Conservation (phyloP, 2,113 vertebrate genomes). For the Cygnus atratus region DNA sequence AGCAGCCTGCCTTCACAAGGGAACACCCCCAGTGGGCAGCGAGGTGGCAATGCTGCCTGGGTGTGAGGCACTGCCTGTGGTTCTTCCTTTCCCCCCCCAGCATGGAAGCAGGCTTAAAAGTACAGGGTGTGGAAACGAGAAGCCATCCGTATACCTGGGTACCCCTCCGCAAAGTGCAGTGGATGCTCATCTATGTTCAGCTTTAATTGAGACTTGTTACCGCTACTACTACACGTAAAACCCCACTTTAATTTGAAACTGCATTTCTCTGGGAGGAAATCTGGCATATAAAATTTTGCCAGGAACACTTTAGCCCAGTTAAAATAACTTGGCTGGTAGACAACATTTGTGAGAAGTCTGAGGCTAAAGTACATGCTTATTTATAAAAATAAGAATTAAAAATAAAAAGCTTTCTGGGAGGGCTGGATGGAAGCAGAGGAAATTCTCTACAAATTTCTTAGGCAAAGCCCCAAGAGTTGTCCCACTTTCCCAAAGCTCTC, state of each 20-base stretch:
- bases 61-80: accelerated
- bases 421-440: neutral
- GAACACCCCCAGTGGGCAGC: neutral
- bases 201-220: neutral
- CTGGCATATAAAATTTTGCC: neutral
- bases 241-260: neutral
- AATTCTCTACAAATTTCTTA: neutral
- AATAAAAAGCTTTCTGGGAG: neutral
- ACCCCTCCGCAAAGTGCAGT: neutral
- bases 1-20: neutral
- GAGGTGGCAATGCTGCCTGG: neutral
- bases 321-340: neutral
- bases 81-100: neutral
- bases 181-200: neutral
- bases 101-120: neutral
- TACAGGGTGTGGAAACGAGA: neutral
- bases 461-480: neutral
- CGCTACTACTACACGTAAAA: neutral
- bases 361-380: neutral
- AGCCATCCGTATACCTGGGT: accelerated
- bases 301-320: neutral
- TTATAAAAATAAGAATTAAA: neutral
- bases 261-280: neutral
- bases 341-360: neutral
- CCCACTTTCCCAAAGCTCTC: neutral